These are phyloP conservation scores for Protonemura montana DNA, from an alignment of 2,888 invertebrate genomes.

Conservation along the genomic window DNA sequence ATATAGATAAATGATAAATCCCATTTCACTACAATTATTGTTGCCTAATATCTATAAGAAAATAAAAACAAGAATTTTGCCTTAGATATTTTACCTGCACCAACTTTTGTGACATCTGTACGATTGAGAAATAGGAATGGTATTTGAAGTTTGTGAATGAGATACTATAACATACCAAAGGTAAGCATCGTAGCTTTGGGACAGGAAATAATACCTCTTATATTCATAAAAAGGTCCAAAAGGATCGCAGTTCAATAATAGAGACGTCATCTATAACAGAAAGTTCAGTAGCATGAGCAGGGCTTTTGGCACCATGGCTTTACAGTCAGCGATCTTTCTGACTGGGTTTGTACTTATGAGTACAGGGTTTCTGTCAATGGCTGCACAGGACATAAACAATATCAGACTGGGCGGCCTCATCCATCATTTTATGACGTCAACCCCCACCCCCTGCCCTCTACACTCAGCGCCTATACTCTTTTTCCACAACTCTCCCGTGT, in stretches of 20 bases:
- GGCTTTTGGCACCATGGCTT: background rate
- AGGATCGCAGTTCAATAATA: background rate
- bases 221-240: too few relatives aligned
- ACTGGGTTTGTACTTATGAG: slow-evolving; percentile 28
- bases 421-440: slow-evolving; percentile 48
- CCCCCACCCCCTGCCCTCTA: slow-evolving; percentile 32
- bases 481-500: slow-evolving; percentile 19
- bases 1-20: too few relatives aligned
- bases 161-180: too few relatives aligned
- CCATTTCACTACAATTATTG: too few relatives aligned
- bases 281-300: background rate
- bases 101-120: too few relatives aligned
- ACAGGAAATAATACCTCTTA: too few relatives aligned
- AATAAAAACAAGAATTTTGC: too few relatives aligned
- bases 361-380: slow-evolving; percentile 37
- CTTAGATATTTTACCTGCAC: too few relatives aligned
- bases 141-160: too few relatives aligned
- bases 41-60: too few relatives aligned
- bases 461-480: background rate
- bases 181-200: too few relatives aligned
- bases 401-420: slow-evolving; percentile 43
- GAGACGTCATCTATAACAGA: background rate
- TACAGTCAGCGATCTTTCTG: background rate
- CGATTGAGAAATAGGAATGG: too few relatives aligned
- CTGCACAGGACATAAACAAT: slow-evolving; percentile 47